Evolutionary conservation across 1,140 invertebrate species (phyloP).

Genomic region (Cotesia vestalis): DNA sequence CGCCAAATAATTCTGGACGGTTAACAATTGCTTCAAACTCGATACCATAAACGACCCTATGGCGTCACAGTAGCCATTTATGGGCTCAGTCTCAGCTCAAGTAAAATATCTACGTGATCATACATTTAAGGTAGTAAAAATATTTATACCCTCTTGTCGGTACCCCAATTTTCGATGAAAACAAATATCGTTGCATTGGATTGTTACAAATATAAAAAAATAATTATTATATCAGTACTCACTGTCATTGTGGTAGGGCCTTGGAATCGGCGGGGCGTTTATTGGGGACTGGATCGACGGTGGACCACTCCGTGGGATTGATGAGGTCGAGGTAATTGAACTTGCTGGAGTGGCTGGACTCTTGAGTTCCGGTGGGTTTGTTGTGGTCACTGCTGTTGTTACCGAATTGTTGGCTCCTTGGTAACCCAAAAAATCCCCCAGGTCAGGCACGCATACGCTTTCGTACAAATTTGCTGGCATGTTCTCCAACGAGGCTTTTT

Average conservation of each 20-base stretch:
- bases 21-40: constrained; percentile 18
- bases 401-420: constrained; percentile 57
- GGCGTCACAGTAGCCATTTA: constrained; percentile 19
- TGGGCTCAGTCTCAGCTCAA: not conserved
- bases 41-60: constrained; percentile 23
- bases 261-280: constrained; percentile 45
- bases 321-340: constrained; percentile 55
- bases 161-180: no score
- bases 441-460: constrained; percentile 80
- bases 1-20: constrained; percentile 12
- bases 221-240: constrained; percentile 39
- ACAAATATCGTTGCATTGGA: no score
- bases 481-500: constrained; percentile 73
- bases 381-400: constrained; percentile 42
- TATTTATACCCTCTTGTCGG: not conserved
- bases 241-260: constrained; percentile 62
- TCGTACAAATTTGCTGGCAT: constrained; percentile 76
- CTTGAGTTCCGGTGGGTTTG: constrained; percentile 57
- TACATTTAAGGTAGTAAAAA: constrained; percentile 5
- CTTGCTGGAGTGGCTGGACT: constrained; percentile 59
- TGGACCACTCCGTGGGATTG: constrained; percentile 36
- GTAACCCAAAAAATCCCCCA: constrained; percentile 75
- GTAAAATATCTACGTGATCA: constrained; percentile 1
- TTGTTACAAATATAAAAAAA: no score
- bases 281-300: constrained; percentile 43